Conservation (phyloP, 2,888 invertebrate genomes). For the Tipula helvola region DNA sequence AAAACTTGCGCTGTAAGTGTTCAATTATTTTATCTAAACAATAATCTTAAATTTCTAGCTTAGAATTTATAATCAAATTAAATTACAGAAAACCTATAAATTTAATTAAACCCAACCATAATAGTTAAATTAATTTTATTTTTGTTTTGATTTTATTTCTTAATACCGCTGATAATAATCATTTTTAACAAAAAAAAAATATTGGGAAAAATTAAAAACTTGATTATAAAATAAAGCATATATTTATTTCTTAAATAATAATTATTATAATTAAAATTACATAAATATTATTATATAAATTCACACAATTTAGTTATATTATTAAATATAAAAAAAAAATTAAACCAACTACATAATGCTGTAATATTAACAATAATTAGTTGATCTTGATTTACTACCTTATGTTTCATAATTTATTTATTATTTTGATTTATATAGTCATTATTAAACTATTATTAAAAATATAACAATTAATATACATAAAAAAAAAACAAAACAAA, state of each 20-base stretch:
- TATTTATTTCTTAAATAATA: neutral
- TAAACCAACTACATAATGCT: neutral
- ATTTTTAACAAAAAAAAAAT: neutral
- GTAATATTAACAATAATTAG: neutral
- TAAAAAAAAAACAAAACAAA: neutral
- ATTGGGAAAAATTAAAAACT: neutral
- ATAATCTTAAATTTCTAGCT: neutral
- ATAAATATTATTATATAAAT: neutral
- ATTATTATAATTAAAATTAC: neutral
- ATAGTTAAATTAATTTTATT: neutral
- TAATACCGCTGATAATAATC: neutral
- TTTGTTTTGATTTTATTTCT: neutral
- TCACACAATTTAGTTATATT: neutral
- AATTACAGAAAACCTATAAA: neutral
- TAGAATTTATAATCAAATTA: neutral
- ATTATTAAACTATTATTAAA: neutral
- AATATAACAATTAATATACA: neutral
- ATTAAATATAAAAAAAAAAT: neutral
- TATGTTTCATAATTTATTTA: neutral
- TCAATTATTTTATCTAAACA: neutral
- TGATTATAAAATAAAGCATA: neutral
- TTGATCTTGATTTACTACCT: neutral
- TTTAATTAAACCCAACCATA: neutral
- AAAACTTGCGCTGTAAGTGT: neutral
- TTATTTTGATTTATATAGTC: neutral